Base-by-base conservation (phyloP, 2,888 invertebrate species). In the Hofmannophila pseudospretella region DNA sequence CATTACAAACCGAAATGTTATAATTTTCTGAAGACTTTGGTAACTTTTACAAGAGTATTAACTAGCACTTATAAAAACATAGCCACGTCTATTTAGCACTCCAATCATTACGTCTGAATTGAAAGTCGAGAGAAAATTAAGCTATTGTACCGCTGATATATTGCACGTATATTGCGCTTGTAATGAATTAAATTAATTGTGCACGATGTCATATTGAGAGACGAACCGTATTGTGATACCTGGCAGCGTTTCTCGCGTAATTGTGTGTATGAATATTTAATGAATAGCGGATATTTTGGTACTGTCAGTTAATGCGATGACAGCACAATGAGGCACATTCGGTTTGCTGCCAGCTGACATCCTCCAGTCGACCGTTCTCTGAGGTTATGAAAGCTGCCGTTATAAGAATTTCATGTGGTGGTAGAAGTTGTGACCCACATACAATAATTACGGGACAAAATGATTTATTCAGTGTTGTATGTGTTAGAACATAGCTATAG, bases 211-310 rank as follows among this genome's bases (percentile, higher is more conserved):
- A 49, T 56, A 61, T 62, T 61, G 58, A 62, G 63, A 66, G 61
- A 64, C 60, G 61, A 22, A 52, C 51, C 51, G 67, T 65, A 67
- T 69, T 70, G 70, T 72, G 58, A 11, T 59, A 62, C 61, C 59
- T 60, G 64, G 67, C 68, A 67, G 64, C 67, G 59, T 72, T 74
- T 72, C 53, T 67, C 67, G 61, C 65, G 68, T 74, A 74, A 78
- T 77, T 78, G 75, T 68, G 63, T 66, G 69, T 67, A 70, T 74
- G 75, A 73, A 75, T 78, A 70, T 72, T 73, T 65, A 80, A 74
- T 73, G 72, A 72, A 76, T 79, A 70, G 76, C 68, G 69, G 73
- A 79, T 84, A 81, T 79, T 81, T 78, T 75, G 76, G 73, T 79
- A 74, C 77, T 80, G 84, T 80, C 80, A 76, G 77, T 78, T 76